These are phyloP conservation scores for Picathartes gymnocephalus DNA, from an alignment of 2,113 vertebrate species.

Conservation along the genomic window DNA sequence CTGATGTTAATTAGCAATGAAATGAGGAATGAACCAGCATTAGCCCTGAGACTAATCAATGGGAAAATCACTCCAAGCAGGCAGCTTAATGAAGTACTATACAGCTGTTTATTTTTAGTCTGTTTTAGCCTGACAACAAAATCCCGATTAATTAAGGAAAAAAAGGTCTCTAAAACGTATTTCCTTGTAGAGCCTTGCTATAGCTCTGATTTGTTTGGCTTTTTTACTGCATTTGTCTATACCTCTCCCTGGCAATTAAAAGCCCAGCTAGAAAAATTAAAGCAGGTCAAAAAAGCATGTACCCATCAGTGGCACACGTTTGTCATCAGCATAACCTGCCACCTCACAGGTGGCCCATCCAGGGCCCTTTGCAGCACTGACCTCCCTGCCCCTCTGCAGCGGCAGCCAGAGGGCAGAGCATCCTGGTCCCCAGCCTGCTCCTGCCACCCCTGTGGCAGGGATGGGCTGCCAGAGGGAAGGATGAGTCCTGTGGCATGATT, in stretches of 20 bases:
- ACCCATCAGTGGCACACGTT: neutral
- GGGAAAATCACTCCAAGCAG: conserved; percentile 89
- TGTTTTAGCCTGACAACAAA: conserved; percentile 68
- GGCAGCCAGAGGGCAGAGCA: neutral
- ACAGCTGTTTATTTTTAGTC: conserved; percentile 87
- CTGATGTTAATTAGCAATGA: conserved; percentile 88
- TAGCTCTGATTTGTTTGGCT: neutral
- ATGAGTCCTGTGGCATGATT: fast-evolving
- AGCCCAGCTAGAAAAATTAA: conserved; percentile 20
- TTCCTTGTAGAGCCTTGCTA: conserved; percentile 31
- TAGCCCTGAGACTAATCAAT: conserved; percentile 95
- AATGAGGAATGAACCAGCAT: conserved; percentile 91
- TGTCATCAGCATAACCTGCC: neutral
- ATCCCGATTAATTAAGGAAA: conserved; percentile 63
- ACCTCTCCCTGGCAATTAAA: conserved; percentile 21
- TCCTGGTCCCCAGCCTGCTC: neutral
- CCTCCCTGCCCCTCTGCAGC: neutral
- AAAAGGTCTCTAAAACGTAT: conserved; percentile 20
- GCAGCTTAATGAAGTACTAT: conserved; percentile 85
- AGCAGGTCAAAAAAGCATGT: neutral
- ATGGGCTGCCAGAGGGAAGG: neutral
- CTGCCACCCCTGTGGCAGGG: fast-evolving
- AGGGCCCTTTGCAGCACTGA: neutral
- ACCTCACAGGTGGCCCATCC: neutral
- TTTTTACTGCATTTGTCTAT: conserved; percentile 13